phyloP scores from a whole-genome alignment of 2,888 invertebrate species.

The Chloromyia formosa region DNA sequence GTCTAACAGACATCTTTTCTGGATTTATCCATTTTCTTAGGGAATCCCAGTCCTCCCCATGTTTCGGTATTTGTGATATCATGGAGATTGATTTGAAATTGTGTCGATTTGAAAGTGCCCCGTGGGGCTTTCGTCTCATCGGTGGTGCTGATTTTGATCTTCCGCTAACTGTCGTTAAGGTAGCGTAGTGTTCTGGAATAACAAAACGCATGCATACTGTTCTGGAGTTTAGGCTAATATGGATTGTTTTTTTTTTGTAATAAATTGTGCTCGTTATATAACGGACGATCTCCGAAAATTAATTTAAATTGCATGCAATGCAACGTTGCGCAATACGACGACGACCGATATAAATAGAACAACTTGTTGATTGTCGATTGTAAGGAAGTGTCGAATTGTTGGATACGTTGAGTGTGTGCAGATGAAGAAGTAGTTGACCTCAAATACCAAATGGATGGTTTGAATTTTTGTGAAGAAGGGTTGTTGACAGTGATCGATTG shows the following conservation, averaged over 20 bases:
- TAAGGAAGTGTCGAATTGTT: constrained; percentile 26
- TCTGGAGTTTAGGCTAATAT: no score
- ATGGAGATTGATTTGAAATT: constrained; percentile 77
- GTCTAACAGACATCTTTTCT: no score
- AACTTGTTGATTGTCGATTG: constrained; percentile 29
- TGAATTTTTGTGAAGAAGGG: neutral
- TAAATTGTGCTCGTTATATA: constrained; percentile 11
- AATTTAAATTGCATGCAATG: neutral
- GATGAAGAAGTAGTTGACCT: constrained; percentile 17
- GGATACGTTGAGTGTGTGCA: neutral
- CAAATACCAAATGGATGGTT: constrained; percentile 25
- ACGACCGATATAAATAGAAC: constrained; percentile 31
- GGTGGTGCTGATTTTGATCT: constrained; percentile 79
- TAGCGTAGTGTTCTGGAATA: constrained; percentile 58
- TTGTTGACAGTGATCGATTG: constrained; percentile 6
- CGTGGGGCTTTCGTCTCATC: constrained; percentile 82
- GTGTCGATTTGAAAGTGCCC: constrained; percentile 70
- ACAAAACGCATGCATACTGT: no score
- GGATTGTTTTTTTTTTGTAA: no score
- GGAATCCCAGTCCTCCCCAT: neutral
- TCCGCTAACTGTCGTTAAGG: constrained; percentile 79
- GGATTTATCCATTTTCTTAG: no score
- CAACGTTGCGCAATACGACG: constrained; percentile 21
- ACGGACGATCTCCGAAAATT: neutral
- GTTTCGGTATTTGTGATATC: constrained; percentile 53